These are phyloP conservation scores for Steinernema scapterisci DNA, from an alignment of 2,888 invertebrate genomes.

Conservation along the genomic window DNA sequence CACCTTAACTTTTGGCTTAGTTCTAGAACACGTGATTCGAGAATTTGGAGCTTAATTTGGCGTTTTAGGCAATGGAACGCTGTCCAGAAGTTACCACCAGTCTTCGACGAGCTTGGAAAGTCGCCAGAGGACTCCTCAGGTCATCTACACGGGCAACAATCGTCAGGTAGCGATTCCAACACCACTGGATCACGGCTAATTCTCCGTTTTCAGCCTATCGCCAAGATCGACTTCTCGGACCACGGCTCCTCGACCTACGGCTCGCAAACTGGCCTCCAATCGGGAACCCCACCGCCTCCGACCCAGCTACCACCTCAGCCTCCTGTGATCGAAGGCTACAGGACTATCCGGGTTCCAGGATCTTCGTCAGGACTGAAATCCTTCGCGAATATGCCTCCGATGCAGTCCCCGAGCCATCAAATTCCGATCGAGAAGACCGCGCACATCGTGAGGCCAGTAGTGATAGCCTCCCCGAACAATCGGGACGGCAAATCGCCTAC, in stretches of 20 bases:
- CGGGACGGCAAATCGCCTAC: constrained; percentile 24
- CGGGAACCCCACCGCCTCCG: constrained; percentile 54
- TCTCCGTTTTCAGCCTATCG: constrained; percentile 52
- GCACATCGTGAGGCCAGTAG: constrained; percentile 54
- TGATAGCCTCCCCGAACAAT: constrained; percentile 52
- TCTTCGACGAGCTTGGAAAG: constrained; percentile 61
- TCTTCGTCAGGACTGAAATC: constrained; percentile 47
- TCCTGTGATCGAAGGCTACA: constrained; percentile 53
- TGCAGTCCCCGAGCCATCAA: constrained; percentile 35
- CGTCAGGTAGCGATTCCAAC: constrained; percentile 51
- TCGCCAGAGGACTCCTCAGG: constrained; percentile 63
- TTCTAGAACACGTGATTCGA: neutral
- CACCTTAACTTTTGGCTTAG: neutral
- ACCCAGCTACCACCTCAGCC: constrained; percentile 47
- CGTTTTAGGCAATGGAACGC: constrained; percentile 60
- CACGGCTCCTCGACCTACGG: constrained; percentile 57
- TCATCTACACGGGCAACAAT: constrained; percentile 66
- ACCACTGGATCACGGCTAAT: neutral
- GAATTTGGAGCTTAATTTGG: neutral
- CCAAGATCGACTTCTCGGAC: constrained; percentile 56
- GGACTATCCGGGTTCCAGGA: constrained; percentile 51
- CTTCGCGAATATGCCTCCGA: constrained; percentile 38
- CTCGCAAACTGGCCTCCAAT: constrained; percentile 54
- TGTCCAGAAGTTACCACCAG: constrained; percentile 63
- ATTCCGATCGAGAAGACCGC: constrained; percentile 39